Evolutionary conservation across 2,113 vertebrate genomes (phyloP).

Genomic region (Pachycephala philippinensis): DNA sequence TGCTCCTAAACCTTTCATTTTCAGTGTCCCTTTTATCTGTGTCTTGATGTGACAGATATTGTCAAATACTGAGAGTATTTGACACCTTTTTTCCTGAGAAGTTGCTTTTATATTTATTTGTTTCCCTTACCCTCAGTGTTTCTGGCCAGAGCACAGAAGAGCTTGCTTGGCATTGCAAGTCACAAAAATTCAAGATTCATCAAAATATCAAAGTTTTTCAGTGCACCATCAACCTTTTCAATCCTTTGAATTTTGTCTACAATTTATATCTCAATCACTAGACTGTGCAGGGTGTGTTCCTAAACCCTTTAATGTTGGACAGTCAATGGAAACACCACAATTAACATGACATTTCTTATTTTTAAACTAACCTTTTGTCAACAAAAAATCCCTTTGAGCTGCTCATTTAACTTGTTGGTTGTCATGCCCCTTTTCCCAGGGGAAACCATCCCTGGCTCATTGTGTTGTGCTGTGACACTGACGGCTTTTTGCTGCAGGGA

Average conservation of each 20-base stretch:
- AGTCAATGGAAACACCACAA: background rate
- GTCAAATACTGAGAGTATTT: background rate
- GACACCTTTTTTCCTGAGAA: background rate
- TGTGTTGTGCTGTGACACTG: background rate
- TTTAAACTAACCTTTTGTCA: conserved; percentile 2
- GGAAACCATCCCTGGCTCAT: background rate
- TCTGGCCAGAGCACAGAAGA: background rate
- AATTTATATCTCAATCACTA: background rate
- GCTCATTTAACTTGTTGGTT: background rate
- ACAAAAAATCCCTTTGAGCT: background rate
- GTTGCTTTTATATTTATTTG: background rate
- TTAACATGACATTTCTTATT: background rate
- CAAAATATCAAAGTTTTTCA: background rate
- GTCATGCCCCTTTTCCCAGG: background rate
- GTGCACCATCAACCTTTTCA: background rate
- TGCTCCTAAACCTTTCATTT: background rate
- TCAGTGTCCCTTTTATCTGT: background rate
- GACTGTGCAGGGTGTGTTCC: background rate
- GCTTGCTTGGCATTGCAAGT: background rate
- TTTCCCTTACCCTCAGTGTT: background rate
- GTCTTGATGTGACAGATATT: background rate
- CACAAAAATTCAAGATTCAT: background rate
- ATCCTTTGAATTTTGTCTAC: background rate
- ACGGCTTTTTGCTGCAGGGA: conserved; percentile 41
- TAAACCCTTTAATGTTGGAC: background rate